Conservation (phyloP, 1,140 invertebrate species). For the Hermatobates lingyangjiaoensis region DNA sequence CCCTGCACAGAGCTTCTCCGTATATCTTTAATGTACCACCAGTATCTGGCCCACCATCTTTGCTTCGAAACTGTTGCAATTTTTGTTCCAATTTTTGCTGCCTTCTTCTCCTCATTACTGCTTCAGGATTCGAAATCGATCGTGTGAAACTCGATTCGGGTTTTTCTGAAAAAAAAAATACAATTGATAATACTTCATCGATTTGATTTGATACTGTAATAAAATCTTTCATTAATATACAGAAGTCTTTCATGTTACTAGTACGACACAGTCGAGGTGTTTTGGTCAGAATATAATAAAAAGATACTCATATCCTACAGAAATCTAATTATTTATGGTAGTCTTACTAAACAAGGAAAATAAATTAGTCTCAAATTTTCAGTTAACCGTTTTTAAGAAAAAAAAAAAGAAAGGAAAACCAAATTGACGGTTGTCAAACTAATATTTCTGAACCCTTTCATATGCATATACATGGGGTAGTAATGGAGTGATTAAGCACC, state of each 20-base stretch:
- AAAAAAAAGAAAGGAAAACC: no score
- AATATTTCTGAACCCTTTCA: no score
- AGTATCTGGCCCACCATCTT: constrained; percentile 35
- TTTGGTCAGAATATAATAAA: background rate
- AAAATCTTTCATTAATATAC: background rate
- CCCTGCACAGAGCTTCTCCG: constrained; percentile 85
- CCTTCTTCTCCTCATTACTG: constrained; percentile 89
- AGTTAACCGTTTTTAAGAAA: no score
- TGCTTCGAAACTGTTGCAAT: constrained; percentile 84
- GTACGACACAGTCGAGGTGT: background rate
- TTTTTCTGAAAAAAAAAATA: constrained; percentile 44
- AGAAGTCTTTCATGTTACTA: background rate
- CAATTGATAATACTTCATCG: constrained; percentile 8
- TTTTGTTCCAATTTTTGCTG: constrained; percentile 95
- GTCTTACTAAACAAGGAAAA: no score
- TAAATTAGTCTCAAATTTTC: no score
- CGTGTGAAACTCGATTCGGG: constrained; percentile 95
- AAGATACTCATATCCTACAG: no score
- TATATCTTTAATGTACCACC: constrained; percentile 96
- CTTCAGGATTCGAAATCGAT: constrained; percentile 97
- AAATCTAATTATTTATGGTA: no score
- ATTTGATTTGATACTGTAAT: background rate
- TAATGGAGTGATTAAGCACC: no score
- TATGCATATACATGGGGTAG: no score
- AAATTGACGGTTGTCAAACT: no score